These are phyloP conservation scores for Xestia sexstrigata DNA, from an alignment of 2,888 invertebrate species.

Conservation along the genomic window DNA sequence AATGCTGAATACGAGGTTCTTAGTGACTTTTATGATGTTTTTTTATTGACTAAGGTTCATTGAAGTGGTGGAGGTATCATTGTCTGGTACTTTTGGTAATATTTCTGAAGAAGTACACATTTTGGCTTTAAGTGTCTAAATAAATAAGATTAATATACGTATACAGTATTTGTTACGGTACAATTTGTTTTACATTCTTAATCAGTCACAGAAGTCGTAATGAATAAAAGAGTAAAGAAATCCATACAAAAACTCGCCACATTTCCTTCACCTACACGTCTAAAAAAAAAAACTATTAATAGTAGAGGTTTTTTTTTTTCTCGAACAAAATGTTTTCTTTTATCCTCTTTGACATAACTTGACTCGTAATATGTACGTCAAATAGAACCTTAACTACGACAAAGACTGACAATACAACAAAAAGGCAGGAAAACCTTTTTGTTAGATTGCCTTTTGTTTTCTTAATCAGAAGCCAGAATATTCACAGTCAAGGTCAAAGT, in stretches of 20 bases:
- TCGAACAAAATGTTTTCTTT: constrained; percentile 30
- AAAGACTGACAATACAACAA: constrained; percentile 32
- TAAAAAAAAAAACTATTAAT: constrained; percentile 41
- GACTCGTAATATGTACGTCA: constrained; percentile 46
- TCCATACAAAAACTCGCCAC: background rate
- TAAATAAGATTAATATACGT: background rate
- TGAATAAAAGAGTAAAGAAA: constrained; percentile 8
- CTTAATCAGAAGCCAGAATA: constrained; percentile 37
- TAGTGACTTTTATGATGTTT: background rate
- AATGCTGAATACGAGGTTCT: background rate
- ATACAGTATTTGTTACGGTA: background rate
- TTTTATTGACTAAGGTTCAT: background rate
- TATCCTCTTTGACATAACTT: constrained; percentile 57
- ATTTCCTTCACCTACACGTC: constrained; percentile 1
- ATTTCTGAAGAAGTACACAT: background rate
- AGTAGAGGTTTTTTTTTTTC: constrained; percentile 15
- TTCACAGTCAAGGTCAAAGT: constrained; percentile 24
- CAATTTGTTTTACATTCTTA: background rate
- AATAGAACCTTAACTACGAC: constrained; percentile 33
- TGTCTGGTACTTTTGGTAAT: background rate
- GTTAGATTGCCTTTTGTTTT: constrained; percentile 46
- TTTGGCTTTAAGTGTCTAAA: background rate
- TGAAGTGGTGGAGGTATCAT: background rate
- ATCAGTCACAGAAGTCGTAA: background rate
- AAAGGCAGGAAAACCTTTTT: constrained; percentile 37